These are phyloP conservation scores for Drosophila carrolli DNA, from an alignment of 1,140 invertebrate species.

Conservation along the genomic window DNA sequence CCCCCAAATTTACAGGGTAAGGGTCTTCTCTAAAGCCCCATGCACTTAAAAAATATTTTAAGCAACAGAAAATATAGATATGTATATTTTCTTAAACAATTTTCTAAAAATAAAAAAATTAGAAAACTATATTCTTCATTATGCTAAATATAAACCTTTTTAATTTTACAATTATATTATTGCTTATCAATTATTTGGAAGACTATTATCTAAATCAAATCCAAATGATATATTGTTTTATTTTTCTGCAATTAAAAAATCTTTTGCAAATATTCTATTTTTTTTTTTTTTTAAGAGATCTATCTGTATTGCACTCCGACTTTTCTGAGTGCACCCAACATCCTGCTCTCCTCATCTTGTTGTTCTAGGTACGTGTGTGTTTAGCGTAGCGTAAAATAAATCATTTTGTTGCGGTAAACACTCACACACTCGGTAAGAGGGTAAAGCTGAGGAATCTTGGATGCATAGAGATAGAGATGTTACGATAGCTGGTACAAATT, in stretches of 20 bases:
- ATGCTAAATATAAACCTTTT: too few species aligned
- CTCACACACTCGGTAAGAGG: constrained; percentile 27
- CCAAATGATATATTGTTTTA: too few species aligned
- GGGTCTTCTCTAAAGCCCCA: neutral
- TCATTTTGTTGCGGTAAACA: constrained; percentile 73
- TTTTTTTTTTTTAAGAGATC: neutral
- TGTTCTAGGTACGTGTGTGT: constrained; percentile 62
- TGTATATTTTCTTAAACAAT: too few species aligned
- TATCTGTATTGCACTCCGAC: too few species aligned
- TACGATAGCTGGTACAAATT: constrained; percentile 50
- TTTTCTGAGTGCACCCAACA: neutral
- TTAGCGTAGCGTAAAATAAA: constrained; percentile 79
- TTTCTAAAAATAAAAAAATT: too few species aligned
- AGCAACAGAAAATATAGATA: too few species aligned
- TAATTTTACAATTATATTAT: too few species aligned
- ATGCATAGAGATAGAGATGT: constrained; percentile 56
- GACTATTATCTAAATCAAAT: too few species aligned
- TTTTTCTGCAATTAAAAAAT: too few species aligned
- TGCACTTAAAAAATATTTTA: constrained; percentile 1
- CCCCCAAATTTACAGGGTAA: neutral
- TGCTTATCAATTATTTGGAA: too few species aligned
- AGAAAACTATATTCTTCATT: too few species aligned
- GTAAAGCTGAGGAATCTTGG: constrained; percentile 24
- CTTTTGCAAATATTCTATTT: too few species aligned
- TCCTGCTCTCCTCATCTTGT: constrained; percentile 9